Evolutionary conservation across 2,888 invertebrate species (phyloP), one percentile per base, ranked within the genome.

Genomic region (Cryptus armator): DNA sequence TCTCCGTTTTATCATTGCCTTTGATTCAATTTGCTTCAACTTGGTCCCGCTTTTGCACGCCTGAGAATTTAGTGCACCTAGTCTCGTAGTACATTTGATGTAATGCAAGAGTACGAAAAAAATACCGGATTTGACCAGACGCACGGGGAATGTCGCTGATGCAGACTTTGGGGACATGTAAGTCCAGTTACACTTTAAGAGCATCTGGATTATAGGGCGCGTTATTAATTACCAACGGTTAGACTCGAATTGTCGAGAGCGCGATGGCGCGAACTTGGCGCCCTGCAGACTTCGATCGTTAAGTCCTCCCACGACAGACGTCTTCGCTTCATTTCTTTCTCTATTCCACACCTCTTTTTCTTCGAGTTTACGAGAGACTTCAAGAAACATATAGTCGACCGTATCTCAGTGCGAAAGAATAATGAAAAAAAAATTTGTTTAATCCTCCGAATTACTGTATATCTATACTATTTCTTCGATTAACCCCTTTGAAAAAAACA

Each of bases 251-350:
- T 66, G 51, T 29, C 59, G 67, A 29, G 56, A 84, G 67, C 64
- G 64, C 75, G 48, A 74, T 67, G 74, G 43, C 71, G 64, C 80
- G 71, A 82, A 85, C 59, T 79, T 82, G 85, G 85, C 85, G 85
- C 85, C 85, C 72, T 43, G 72, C 66, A 82, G 85, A 82, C 85
- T 79, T 62, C 71, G 85, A 85, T 85, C 85, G 82, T 85, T 85
- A 85, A 82, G 81, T 79, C 76, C 79, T 79, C 82, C 76, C 70
- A 71, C 59, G 68, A 71, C 56, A 80, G 66, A 37, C 32, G 19
- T 81, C 66, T 75, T 37, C 56, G 32, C 78, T 62, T 68, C 75
- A 67, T 70, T 72, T 83, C 75, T 68, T 74, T 56, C 44, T 16
- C 29, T 43, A 37, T 44, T 62, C 46, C 24, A 24, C 37, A 37